Base-by-base conservation (phyloP, 2,797 vertebrate genomes). In the Paratrypauchen microcephalus region DNA sequence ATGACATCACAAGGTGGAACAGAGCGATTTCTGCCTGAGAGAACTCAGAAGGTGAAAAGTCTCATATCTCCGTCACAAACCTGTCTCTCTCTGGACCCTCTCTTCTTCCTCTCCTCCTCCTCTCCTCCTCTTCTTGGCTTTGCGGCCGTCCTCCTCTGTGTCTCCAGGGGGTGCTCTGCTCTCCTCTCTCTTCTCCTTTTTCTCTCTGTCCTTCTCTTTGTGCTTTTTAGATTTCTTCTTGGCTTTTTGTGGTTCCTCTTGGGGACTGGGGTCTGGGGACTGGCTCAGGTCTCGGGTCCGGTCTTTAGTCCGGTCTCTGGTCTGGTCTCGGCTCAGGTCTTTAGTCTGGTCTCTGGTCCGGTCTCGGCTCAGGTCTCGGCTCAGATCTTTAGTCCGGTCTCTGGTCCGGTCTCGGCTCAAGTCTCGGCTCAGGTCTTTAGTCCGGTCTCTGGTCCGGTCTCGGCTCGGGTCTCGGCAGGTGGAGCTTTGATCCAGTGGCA, bases 191-290 rank as follows among this genome's bases (percentile, higher is more conserved):
- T 92, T 45, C 41, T 45, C 41, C 8, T 36, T 45, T 2, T 45
- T 45, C 41, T 45, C 41, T 16, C 13, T 89, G 73, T 93, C 89
- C 71, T 91, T 93, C 28, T 92, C 93, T 89, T 95, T 94, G 89
- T 92, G 93, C 92, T 96, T 95, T 88, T 95, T 94, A 24, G 93
- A 92, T 82, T 94, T 94, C 92, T 95, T 97, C 88, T 26, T 30
- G 24, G 24, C 26, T 13, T 58, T 58, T 6, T n/a, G 19, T 4
- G 50, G 50, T 11, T 52, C 48, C 6, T 45, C 41, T 13, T 1
- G 41, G 2, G 83, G 87, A 70, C 79, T 83, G 13, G 77, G 83
- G 23, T 86, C 18, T 16, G 3, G 41, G 52, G 52, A 11, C 48
- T 50, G 18, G 19, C 48, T 23, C 8, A 11, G 19, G 11, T 12